Percentiles rank a stretch among this genome's conserved stretches.
Evolutionary conservation across 2,888 invertebrate genomes (phyloP).

Genomic region (Drosophila quinaria): DNA sequence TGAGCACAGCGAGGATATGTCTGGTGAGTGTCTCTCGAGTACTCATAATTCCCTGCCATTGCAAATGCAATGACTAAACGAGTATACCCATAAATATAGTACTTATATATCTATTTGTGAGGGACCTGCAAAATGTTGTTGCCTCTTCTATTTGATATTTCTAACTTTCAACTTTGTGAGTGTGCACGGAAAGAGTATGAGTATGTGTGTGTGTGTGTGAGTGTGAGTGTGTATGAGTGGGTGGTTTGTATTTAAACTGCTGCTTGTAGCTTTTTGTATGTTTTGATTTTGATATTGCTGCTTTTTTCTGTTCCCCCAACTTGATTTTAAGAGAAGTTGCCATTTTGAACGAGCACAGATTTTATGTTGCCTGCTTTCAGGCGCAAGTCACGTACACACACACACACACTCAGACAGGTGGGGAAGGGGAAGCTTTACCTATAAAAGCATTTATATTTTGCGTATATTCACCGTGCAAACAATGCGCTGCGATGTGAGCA

Average conservation of each 20-base stretch:
- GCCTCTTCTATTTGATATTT: constrained; percentile 25
- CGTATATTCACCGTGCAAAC: constrained; percentile 60
- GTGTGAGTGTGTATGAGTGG: constrained; percentile 39
- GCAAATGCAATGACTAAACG: constrained; percentile 3
- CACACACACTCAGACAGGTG: background rate
- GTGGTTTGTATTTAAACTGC: constrained; percentile 61
- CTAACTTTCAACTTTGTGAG: constrained; percentile 31
- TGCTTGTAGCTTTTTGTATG: constrained; percentile 67
- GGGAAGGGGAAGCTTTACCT: constrained; percentile 9
- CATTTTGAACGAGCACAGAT: constrained; percentile 67
- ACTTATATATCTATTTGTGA: background rate
- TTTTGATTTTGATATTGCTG: constrained; percentile 68
- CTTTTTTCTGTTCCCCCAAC: constrained; percentile 4
- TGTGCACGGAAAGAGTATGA: background rate
- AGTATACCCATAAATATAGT: background rate
- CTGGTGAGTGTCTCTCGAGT: constrained; percentile 85
- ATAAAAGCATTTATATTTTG: constrained; percentile 71
- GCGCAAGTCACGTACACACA: constrained; percentile 69
- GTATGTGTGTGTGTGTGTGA: constrained; percentile 12
- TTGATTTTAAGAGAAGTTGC: constrained; percentile 25
- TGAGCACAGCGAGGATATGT: constrained; percentile 86
- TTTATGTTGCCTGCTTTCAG: constrained; percentile 67
- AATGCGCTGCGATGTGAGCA: constrained; percentile 27
- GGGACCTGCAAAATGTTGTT: constrained; percentile 38
- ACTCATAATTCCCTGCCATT: background rate